Evolutionary conservation across 2,113 vertebrate species (phyloP), one percentile per base, ranked within the genome.

Genomic region (Poeciliopsis occidentalis): DNA sequence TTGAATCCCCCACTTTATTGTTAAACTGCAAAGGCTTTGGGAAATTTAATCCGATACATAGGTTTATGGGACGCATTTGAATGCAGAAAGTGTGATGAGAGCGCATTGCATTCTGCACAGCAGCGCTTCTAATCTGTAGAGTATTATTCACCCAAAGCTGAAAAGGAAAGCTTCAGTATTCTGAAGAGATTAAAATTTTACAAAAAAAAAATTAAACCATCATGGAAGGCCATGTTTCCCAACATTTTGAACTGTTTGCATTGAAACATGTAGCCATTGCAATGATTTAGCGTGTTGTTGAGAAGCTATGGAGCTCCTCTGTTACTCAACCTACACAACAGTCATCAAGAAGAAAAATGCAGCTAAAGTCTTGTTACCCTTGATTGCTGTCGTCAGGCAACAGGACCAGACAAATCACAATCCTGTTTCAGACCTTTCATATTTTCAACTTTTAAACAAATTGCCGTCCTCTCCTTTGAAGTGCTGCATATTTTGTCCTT

Each of bases 61-160:
- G 88, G 78, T 91, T 91, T 85, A 85, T 81, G 57, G 79, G 86
- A 83, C 82, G 64, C 89, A 89, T 90, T 92, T 92, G 83, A 83
- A 88, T 87, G 82, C 65, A 54, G 69, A 27, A 74, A 83, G 78
- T 83, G 75, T 77, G 82, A 91, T 64, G 82, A 74, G 82, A 74
- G 74, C 64, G 32, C 51, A 82, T 79, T 84, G 83, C 84, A 78
- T 81, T 84, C 78, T 82, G 60, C 75, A 68, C 68, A 75, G 74
- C 65, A 66, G 71, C 81, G 75, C 79, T 76, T 73, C 72, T 92
- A 93, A 92, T 92, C 90, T 88, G 71, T 41, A 63, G 67, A 71
- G 82, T 76, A 76, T 86, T 88, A 92, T 92, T 88, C 87, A 76
- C 61, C 39, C 75, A 39, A 17, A 65, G 51, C 74, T 69, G 77